Percentiles rank a stretch among this genome's conserved stretches.
Conservation (phyloP, 2,888 invertebrate genomes). For the Drosophila phalerata region DNA sequence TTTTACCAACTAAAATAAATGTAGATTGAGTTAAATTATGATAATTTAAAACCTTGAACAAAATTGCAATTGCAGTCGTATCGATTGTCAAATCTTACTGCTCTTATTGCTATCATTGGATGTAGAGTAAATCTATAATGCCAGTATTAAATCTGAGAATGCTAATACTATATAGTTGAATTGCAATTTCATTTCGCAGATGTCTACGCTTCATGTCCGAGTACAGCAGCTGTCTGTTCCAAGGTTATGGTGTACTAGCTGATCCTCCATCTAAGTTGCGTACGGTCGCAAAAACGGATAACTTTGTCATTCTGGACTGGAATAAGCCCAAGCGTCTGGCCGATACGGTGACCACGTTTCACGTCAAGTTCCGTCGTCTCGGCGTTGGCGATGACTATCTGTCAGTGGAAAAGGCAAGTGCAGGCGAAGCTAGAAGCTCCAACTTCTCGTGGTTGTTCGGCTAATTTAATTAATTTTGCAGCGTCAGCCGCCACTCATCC, state of each 20-base stretch:
- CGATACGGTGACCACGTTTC: slow-evolving; percentile 90
- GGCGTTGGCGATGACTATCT: slow-evolving; percentile 87
- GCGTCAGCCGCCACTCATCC: slow-evolving; percentile 90
- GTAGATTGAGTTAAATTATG: no score
- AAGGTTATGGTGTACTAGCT: slow-evolving; percentile 93
- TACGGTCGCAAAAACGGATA: slow-evolving; percentile 91
- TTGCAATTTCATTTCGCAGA: slow-evolving; percentile 81
- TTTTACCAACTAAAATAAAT: no score
- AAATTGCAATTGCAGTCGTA: no score
- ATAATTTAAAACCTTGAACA: no score
- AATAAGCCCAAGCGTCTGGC: slow-evolving; percentile 89
- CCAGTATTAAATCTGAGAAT: background rate
- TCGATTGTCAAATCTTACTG: background rate
- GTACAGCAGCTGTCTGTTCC: slow-evolving; percentile 92
- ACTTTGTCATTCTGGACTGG: slow-evolving; percentile 93
- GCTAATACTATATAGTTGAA: background rate
- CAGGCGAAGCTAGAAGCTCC: background rate
- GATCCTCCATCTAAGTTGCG: slow-evolving; percentile 90
- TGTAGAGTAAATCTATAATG: background rate
- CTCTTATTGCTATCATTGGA: background rate
- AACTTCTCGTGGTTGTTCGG: slow-evolving; percentile 23
- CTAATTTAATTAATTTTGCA: slow-evolving; percentile 77
- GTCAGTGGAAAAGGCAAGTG: slow-evolving; percentile 86
- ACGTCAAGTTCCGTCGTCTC: slow-evolving; percentile 88
- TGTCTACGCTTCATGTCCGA: slow-evolving; percentile 93